A percentile compares a stretch with the other conserved stretches of the same genome.
Conservation (phyloP, 1,140 invertebrate genomes). For the Atta colombica region DNA sequence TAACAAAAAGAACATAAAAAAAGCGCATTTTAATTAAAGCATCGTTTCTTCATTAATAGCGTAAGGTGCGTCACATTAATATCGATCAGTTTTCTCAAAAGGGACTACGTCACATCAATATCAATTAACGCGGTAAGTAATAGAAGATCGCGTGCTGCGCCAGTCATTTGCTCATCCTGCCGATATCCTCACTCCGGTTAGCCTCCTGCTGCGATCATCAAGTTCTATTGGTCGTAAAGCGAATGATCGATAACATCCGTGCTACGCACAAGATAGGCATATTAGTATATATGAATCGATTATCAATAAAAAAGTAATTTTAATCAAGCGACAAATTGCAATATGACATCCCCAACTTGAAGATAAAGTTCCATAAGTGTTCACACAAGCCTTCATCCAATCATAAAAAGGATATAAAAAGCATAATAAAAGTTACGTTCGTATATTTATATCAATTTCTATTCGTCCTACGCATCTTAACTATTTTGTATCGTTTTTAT, state of each 20-base stretch:
- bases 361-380: neutral
- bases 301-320: constrained; percentile 44
- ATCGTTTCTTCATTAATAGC: constrained; percentile 47
- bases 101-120: constrained; percentile 75
- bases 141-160: constrained; percentile 74
- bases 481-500: neutral
- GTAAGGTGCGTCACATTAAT: constrained; percentile 73
- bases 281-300: constrained; percentile 36
- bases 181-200: constrained; percentile 69
- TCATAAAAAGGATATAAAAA: constrained; percentile 2
- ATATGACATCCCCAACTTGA: neutral
- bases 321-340: constrained; percentile 53
- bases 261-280: constrained; percentile 37
- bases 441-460: constrained; percentile 3
- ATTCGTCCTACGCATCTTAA: neutral
- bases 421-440: constrained; percentile 14
- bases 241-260: constrained; percentile 69
- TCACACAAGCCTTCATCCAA: neutral
- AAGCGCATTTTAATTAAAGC: neutral
- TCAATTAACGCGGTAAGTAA: constrained; percentile 76
- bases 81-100: constrained; percentile 75
- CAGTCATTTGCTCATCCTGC: constrained; percentile 62
- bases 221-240: constrained; percentile 59
- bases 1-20: neutral
- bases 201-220: constrained; percentile 70